Base-by-base conservation (phyloP, 2,888 invertebrate genomes). In the Ashinkailepas kermadecensis region DNA sequence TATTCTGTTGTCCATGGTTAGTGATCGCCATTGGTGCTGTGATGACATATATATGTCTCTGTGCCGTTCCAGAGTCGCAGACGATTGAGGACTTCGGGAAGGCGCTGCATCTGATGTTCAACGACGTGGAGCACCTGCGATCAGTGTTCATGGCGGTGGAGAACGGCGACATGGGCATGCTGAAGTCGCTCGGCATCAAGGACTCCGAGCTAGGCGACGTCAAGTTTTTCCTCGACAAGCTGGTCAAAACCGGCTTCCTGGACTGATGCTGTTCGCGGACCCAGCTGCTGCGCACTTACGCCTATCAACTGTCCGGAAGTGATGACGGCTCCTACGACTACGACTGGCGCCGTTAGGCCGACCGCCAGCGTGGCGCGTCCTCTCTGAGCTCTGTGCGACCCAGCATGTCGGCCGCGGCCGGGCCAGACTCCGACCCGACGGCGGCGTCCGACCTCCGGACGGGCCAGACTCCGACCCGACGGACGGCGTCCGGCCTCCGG, bases 91-190 rank as follows among this genome's bases (percentile, higher is more conserved):
- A 96, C 88, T 96, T 96, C 87, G 95, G 94, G 65, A 94, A 94
- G n/a, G 94, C 94, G 25, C 89, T 95, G 78, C 94, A 94, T 86
- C 89, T 95, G 87, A 93, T 92, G 93, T 91, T 95, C 84, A 93
- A 95, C 11, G 84, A 84, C 87, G 89, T 96, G 87, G 96, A 96
- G 87, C 96, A 96, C 87, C 90, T 97, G 83, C 93, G 96, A 87
- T 95, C 95, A 2, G 96, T 97, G 59, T 96, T 97, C 89, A 95
- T 96, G 93, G 96, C 96, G 15, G 96, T 96, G 62, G 96, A 96
- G 88, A 96, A 96, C 87, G 96, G 96, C 21, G 96, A 97, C 88
- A 90, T 96, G 83, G 95, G 96, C 83, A 95, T 96, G 94, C 90
- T 97, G 83, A 96, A 96, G 87, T 95, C 95, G 18, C 91, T 97